These are phyloP conservation scores for Lepus americanus DNA, from an alignment of 2,113 vertebrate genomes.

Conservation along the genomic window DNA sequence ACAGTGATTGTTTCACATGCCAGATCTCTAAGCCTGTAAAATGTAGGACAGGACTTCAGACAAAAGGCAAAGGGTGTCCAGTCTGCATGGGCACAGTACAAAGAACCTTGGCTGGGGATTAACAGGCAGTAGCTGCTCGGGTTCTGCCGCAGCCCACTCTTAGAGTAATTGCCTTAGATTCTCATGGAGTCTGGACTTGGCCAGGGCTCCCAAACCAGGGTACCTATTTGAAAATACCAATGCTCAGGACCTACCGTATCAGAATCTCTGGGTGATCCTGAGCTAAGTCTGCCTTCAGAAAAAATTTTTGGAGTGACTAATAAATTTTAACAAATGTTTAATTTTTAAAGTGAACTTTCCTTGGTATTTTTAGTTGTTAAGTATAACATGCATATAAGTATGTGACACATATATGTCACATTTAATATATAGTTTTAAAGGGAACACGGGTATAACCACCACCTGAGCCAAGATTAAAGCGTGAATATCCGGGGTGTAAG, in stretches of 20 bases:
- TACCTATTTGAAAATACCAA: neutral
- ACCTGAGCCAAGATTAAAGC: neutral
- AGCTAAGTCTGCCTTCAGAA: neutral
- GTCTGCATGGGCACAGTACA: neutral
- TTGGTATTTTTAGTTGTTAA: conserved; percentile 1
- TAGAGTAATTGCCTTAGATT: neutral
- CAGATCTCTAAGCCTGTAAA: neutral
- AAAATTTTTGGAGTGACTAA: neutral
- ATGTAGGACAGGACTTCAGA: neutral
- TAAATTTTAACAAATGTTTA: neutral
- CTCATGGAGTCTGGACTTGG: neutral
- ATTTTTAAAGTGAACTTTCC: neutral
- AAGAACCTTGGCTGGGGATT: neutral
- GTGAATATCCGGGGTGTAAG: no score
- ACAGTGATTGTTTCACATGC: neutral
- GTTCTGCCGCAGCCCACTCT: neutral
- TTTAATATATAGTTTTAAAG: neutral
- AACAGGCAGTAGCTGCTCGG: neutral
- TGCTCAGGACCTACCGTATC: no score
- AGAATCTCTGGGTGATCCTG: neutral
- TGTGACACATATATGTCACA: neutral
- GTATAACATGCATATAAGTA: neutral
- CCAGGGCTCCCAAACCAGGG: neutral
- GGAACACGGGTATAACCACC: neutral
- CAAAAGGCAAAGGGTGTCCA: neutral